Evolutionary conservation across 2,113 vertebrate species (phyloP), one percentile per base, ranked within the genome.

Genomic region (Phasianus colchicus): DNA sequence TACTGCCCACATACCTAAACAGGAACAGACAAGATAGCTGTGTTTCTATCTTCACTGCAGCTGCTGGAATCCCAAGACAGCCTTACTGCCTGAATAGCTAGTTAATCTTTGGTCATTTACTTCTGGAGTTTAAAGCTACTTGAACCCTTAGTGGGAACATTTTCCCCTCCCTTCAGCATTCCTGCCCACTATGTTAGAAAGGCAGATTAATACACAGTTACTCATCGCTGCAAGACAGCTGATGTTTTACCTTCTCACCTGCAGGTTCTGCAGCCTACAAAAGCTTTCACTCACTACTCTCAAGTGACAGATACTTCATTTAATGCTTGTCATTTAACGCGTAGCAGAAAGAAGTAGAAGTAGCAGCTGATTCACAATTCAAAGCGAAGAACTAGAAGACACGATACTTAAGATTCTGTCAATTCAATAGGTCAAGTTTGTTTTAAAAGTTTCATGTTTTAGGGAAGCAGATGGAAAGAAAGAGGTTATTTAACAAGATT

Each of bases 1-100:
- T 92, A 7, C 61, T 47, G 43, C 75, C 71, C 65, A 86, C 69
- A 88, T 16, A 86, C n/a, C 66, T 45, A 72, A 92, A 83, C 92
- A 88, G 45, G 18, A 86, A 57, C 52, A 84, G 74, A 92, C 63
- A 85, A 93, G 91, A 83, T 4, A 76, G 6, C 10, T 86, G 20
- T 36, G 38, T 30, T 92, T 38, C 60, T 79, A 10, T 54, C 71
- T 81, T 93, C 83, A 66, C 19, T 24, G 1, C 2, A 9, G 19
- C 86, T 79, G 57, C 69, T 75, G 52, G 60, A 86, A 48, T 92
- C 38, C 47, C 27, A 86, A 63, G 11, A 20, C 25, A 81, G 30
- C 12, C 25, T 40, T 72, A 19, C 29, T n/a, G 84, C 42, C 50
- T 17, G 5, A 86, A 87, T 75, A 76, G 54, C n/a, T 81, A 42